These are phyloP conservation scores for Leptodactylus fuscus DNA, from an alignment of 2,113 vertebrate genomes.

Conservation along the genomic window DNA sequence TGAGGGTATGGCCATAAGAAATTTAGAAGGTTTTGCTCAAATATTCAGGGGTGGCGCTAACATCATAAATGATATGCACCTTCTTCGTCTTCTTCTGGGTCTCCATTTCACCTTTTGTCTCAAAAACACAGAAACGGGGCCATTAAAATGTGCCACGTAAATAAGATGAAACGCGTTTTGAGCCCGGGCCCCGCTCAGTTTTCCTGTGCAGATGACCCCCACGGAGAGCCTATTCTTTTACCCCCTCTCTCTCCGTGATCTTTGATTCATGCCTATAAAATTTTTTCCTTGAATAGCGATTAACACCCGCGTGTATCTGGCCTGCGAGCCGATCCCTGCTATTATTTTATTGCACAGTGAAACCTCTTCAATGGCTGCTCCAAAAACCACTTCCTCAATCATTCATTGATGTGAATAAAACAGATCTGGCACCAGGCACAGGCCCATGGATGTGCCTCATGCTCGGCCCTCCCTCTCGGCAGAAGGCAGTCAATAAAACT, in stretches of 20 bases:
- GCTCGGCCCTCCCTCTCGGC: neutral
- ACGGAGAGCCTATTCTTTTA: neutral
- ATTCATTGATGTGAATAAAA: constrained; percentile 37
- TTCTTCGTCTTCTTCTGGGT: too few species aligned
- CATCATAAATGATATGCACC: too few species aligned
- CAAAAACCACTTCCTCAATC: constrained; percentile 47
- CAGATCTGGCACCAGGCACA: constrained; percentile 16
- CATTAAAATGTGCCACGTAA: too few species aligned
- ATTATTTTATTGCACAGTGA: constrained; percentile 31
- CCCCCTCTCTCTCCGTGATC: neutral
- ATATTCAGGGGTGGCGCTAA: neutral
- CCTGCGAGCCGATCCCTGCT: constrained; percentile 18
- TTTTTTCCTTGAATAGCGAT: constrained; percentile 37
- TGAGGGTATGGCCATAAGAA: too few species aligned
- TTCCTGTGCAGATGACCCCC: neutral
- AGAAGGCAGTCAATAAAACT: neutral
- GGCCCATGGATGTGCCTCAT: neutral
- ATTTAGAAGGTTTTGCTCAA: too few species aligned
- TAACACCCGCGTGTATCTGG: constrained; percentile 48
- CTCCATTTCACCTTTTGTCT: too few species aligned
- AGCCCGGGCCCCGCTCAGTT: neutral
- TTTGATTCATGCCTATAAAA: constrained; percentile 4
- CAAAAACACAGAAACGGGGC: too few species aligned
- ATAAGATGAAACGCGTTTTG: too few species aligned
- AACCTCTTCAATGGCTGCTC: constrained; percentile 37